Conservation (phyloP, 2,888 invertebrate genomes). For the Syrphus vitripennis region DNA sequence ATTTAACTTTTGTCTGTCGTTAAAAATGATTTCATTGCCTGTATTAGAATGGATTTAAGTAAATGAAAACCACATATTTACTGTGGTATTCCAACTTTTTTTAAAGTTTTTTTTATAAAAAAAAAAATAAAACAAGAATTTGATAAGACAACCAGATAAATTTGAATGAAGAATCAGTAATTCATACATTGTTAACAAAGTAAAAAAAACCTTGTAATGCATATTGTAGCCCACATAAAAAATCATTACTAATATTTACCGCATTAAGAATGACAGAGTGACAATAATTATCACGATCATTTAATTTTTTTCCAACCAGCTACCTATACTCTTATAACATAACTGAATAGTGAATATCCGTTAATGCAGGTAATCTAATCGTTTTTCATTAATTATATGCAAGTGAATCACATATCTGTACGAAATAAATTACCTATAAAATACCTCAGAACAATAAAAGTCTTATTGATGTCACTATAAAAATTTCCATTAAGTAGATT, state of each 20-base stretch:
- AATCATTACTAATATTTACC: not conserved
- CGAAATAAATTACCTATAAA: conserved; percentile 14
- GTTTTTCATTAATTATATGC: conserved; percentile 44
- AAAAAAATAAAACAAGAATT: too few species aligned
- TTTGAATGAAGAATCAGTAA: too few species aligned
- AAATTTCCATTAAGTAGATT: conserved; percentile 44
- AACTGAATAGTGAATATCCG: not conserved
- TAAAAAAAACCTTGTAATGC: not conserved
- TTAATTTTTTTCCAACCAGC: not conserved
- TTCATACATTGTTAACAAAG: not conserved
- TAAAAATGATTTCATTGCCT: too few species aligned
- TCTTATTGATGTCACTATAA: conserved; percentile 47
- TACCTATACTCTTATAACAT: not conserved
- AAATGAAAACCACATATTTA: too few species aligned
- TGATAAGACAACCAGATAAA: too few species aligned
- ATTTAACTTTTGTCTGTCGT: too few species aligned
- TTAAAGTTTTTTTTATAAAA: too few species aligned
- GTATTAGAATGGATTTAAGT: too few species aligned
- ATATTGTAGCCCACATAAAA: not conserved
- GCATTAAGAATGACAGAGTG: not conserved
- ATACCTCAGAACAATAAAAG: not conserved
- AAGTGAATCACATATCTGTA: conserved; percentile 45
- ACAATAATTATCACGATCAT: not conserved
- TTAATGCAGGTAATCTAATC: conserved; percentile 28
- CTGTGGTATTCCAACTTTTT: too few species aligned